phyloP scores from a whole-genome alignment of 2,113 vertebrate species.

The Anarrhichthys ocellatus region DNA sequence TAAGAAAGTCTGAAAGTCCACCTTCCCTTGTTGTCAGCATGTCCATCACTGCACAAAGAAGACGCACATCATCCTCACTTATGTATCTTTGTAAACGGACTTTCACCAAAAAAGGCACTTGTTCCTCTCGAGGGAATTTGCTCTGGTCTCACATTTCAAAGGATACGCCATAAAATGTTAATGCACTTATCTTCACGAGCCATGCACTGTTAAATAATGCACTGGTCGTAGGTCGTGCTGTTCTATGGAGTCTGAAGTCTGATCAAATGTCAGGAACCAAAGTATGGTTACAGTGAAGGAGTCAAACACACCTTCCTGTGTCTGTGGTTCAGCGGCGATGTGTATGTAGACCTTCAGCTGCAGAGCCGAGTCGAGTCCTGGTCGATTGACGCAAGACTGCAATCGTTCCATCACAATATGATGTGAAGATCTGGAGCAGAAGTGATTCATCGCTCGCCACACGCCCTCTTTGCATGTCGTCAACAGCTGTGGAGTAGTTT shows the following conservation, averaged over 20 bases:
- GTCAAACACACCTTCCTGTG: background rate
- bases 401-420: background rate
- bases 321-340: slow-evolving; percentile 9
- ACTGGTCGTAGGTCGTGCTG: slow-evolving; percentile 5
- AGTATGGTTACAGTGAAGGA: background rate
- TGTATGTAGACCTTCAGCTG: background rate
- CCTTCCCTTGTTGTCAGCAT: background rate
- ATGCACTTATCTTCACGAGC: slow-evolving; percentile 53
- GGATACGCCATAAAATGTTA: slow-evolving; percentile 67
- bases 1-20: background rate
- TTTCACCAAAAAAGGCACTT: background rate
- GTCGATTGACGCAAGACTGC: background rate
- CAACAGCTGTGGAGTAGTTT: background rate
- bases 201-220: slow-evolving; percentile 64
- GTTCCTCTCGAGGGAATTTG: slow-evolving; percentile 2
- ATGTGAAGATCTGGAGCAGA: background rate
- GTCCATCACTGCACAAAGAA: background rate
- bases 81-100: background rate
- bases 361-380: background rate
- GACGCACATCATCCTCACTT: background rate
- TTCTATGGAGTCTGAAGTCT: background rate
- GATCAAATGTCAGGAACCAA: slow-evolving; percentile 19
- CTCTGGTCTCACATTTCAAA: slow-evolving; percentile 64
- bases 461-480: background rate
- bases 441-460: background rate